Conservation (phyloP, 2,797 vertebrate species). For the Iguana delicatissima region DNA sequence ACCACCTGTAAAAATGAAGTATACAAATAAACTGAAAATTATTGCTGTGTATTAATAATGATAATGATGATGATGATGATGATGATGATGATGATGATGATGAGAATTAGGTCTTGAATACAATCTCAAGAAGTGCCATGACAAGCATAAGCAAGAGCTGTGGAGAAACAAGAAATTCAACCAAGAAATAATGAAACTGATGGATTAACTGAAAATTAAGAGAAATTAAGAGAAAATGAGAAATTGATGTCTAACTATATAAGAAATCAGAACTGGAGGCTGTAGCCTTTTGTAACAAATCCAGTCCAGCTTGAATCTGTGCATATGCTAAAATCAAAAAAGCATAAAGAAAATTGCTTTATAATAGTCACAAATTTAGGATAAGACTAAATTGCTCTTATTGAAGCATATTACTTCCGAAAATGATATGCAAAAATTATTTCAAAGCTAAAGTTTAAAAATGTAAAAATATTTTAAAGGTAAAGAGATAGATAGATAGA, state of each 20-base stretch:
- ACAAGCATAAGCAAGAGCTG: background rate
- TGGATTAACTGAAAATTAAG: background rate
- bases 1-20: background rate
- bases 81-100: background rate
- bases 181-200: background rate
- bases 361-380: background rate
- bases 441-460: background rate
- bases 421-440: background rate
- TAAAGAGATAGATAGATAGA: no score
- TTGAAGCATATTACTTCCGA: background rate
- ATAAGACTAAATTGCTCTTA: background rate
- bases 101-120: background rate
- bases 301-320: conserved; percentile 60
- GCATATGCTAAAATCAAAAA: conserved; percentile 7
- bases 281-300: conserved; percentile 19
- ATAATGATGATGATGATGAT: no score
- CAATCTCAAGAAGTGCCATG: background rate
- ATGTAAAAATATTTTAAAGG: background rate
- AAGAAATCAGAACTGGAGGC: background rate
- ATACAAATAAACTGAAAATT: background rate
- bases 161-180: background rate
- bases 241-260: background rate
- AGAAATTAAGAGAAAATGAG: no score
- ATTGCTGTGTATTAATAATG: background rate
- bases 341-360: background rate